A percentile compares a stretch with the other conserved stretches of the same genome.
phyloP scores from a whole-genome alignment of 2,113 vertebrate genomes.

The Hymenochirus boettgeri region DNA sequence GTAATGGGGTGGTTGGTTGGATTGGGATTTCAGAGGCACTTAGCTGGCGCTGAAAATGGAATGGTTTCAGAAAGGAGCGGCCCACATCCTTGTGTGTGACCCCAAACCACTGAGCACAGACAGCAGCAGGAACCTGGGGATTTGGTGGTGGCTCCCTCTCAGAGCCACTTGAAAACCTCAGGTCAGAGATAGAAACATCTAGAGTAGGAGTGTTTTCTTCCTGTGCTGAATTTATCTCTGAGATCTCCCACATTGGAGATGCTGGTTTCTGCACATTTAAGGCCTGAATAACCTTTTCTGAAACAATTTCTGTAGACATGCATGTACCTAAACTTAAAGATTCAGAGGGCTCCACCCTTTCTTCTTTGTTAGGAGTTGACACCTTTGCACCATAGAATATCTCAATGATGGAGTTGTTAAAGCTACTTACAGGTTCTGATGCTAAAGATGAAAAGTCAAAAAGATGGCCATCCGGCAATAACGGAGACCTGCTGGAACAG shows the following conservation, averaged over 20 bases:
- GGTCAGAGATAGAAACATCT: conserved; percentile 44
- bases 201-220: conserved; percentile 39
- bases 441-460: conserved; percentile 42
- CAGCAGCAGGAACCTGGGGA: conserved; percentile 9
- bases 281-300: not conserved
- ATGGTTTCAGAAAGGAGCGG: not conserved
- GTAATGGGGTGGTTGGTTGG: fast-evolving
- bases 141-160: fast-evolving
- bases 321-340: not conserved
- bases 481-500: conserved; percentile 46
- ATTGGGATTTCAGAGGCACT: not conserved
- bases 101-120: conserved; percentile 31
- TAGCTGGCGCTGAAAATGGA: not conserved
- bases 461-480: not conserved
- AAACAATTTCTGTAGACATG: conserved; percentile 32
- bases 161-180: conserved; percentile 19
- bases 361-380: conserved; percentile 47
- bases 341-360: conserved; percentile 13
- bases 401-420: not conserved
- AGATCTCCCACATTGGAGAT: conserved; percentile 49
- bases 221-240: conserved; percentile 37
- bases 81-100: conserved; percentile 18
- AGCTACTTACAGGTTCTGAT: conserved; percentile 22
- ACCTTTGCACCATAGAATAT: conserved; percentile 29
- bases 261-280: conserved; percentile 34